Base-by-base conservation (phyloP, 2,888 invertebrate genomes). In the Philereme transversata region DNA sequence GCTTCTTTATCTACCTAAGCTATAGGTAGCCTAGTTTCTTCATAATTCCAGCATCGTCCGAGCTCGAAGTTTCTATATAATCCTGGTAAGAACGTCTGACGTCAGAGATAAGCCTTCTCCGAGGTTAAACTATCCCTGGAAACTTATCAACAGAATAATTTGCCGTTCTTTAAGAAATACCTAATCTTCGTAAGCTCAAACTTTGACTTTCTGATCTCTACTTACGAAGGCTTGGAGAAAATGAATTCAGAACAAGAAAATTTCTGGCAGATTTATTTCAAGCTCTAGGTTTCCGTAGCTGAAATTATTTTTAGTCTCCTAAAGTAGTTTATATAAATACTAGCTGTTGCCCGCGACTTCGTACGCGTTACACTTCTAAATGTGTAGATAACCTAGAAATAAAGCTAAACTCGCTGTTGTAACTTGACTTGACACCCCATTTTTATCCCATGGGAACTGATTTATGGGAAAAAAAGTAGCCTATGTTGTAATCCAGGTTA, bases 81-180 rank as follows among this genome's bases (percentile, higher is more conserved):
- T 59, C 45, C 59, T 40, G 45, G 45, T 40, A 46, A 36, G 52
- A 53, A 52, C 56, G 49, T 45, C 52, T 58, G 53, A 49, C 53
- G 59, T 53, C 59, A 59, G 38, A 59, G 59, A 53, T 59, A 59
- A 59, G 59, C 59, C 53, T 38, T 53, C 53, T 10, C 49, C 7
- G 57, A 38, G 45, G 59, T 47, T 49, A 34, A 53, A 54, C 58
- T 59, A 52, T 44, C 48, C 47, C 38, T 33, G 43, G 34, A 35
- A 59, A 59, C 53, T 53, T 59, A 58, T 48, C 52, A 44, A 49
- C 52, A 45, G 59, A 53, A 59, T 56, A 38, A 55, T 59, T 53
- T 49, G 48, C 48, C 10, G 48, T 49, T 49, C 10, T 36, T 10
- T 36, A 49, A 36, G 48, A 49, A 49, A 49, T 36, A 22, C 22